These are phyloP conservation scores for Rhopalosiphum padi DNA, from an alignment of 1,140 invertebrate species.

Conservation along the genomic window DNA sequence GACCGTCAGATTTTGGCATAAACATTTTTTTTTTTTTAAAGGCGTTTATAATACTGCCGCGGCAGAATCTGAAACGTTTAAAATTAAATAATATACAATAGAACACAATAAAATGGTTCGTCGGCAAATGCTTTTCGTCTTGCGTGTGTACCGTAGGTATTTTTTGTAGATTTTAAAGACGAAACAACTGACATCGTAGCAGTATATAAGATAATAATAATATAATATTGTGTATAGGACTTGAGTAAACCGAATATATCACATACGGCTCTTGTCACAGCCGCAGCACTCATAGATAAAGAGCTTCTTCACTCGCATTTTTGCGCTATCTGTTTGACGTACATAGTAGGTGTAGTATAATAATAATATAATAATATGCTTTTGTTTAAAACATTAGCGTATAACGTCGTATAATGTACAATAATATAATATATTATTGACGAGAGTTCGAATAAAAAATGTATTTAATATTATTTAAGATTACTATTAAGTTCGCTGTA, in stretches of 20 bases:
- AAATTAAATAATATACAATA: neutral
- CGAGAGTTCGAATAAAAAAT: neutral
- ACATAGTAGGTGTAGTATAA: neutral
- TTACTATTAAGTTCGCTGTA: neutral
- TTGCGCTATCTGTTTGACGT: neutral
- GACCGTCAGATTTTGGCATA: constrained; percentile 23
- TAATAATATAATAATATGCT: neutral
- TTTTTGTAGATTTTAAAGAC: neutral
- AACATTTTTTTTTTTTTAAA: neutral
- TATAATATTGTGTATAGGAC: neutral
- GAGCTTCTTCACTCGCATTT: neutral
- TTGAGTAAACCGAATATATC: neutral
- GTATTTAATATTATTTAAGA: neutral
- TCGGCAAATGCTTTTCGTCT: neutral
- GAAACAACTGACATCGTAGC: neutral
- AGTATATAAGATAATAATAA: neutral
- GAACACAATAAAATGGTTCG: neutral
- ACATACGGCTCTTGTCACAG: neutral
- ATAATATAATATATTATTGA: neutral
- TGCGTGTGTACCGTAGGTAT: neutral
- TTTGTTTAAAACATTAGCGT: neutral
- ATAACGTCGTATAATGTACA: neutral
- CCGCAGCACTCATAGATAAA: neutral
- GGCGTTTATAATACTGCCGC: neutral
- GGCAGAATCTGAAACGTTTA: neutral